Base-by-base conservation (phyloP, 1,140 invertebrate species). In the Lethocerus indicus region DNA sequence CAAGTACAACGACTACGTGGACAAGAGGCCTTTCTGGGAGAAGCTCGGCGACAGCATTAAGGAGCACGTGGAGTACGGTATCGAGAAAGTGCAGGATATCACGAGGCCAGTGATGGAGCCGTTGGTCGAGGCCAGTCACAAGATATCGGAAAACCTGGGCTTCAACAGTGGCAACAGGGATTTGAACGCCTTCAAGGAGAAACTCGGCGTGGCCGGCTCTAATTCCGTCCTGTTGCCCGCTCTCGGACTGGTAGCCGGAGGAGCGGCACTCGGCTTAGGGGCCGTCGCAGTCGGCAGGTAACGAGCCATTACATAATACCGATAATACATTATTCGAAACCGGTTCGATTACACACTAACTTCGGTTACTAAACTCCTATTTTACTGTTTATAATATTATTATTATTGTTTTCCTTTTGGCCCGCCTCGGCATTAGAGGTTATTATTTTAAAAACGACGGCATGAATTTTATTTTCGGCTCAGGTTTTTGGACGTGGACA, bases 181-280 rank as follows among this genome's bases (percentile, higher is more conserved):
- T 28, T 45, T 62, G 0, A 58, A 47, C 47, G 32, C 54, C 73
- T 76, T 3, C 73, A 81, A 60, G 60, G 76, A 85, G 55, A 82
- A 81, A 59, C 68, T 84, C n/a, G 81, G 77, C 1, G 69, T 75
- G 0, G 68, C 69, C 9, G 63, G 62, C 6, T 64, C 57, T 28
- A 57, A 67, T 0, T 69, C 69, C 2, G 75, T 79, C 0, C 67
- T 84, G 46, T 65, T 83, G n/a, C 81, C 80, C 21, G 79, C 80
- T 4, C 61, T 83, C 16, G 80, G 81, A 9, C 64, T 83, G 1
- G 76, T 86, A 50, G 82, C 81, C 18, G 81, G 82, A 1, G 83
- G 82, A 3, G 80, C 83, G 13, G 81, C 83, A 7, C 65, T 85
- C 4, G 81, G 82, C 1, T 69, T 86, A 2, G 82, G 82, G 20